Evolutionary conservation across 2,797 vertebrate species (phyloP), one percentile per base, ranked within the genome.

Genomic region (Iguana delicatissima): DNA sequence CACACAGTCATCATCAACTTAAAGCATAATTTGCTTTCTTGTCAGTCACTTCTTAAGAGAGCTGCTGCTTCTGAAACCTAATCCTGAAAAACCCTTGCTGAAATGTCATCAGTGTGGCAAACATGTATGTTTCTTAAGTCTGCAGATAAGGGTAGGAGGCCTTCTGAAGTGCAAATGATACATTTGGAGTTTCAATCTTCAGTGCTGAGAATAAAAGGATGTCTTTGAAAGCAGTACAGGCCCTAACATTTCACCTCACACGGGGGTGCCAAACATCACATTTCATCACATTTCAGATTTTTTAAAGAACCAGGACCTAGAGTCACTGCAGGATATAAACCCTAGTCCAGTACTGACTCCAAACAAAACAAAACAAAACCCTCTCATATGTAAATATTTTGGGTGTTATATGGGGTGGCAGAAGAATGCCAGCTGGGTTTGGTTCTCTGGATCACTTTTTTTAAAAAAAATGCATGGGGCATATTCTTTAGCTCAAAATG

Each of bases 11-110:
- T 91, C 80, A 83, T 3, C 46, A 83, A 29, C 22, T 83, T 82
- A 86, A 85, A 38, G 20, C 7, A 35, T n/a, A 86, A 91, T 89
- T n/a, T 73, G 8, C 80, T 94, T 93, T 90, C 67, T 84, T 84
- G 90, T 74, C 26, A 62, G 0, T 89, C 84, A 87, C 13, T 89
- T 16, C 46, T 46, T 82, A 67, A 84, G 77, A 93, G 32, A 89
- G 42, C 24, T 69, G n/a, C 67, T 20, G 85, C 0, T 73, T 16
- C 89, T 42, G 38, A 90, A 82, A 91, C 26, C 0, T 0, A 0
- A 1, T 79, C 67, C 88, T 62, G 52, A 59, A 84, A 89, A 80
- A 59, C 20, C n/a, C 91, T 79, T 89, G 73, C 59, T 92, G 76
- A 38, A 0, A 88, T 89, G n/a, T 42, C 80, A 7, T 26, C 90